phyloP scores from a whole-genome alignment of 2,113 vertebrate species.

The Sphaerodactylus townsendi region DNA sequence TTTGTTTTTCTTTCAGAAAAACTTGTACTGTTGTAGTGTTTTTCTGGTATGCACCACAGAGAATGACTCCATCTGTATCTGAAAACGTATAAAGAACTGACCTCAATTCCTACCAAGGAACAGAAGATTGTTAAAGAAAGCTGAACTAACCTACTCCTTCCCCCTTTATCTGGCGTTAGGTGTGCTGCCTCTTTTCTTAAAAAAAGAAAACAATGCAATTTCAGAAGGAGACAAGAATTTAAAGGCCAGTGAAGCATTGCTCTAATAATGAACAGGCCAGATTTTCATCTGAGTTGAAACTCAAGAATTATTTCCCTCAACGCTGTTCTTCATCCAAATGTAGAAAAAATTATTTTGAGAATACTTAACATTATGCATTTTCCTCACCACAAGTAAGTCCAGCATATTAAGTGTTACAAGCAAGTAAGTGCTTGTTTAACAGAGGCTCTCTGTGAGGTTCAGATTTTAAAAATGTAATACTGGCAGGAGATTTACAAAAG shows the following conservation, averaged over 20 bases:
- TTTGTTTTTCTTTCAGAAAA: slow-evolving; percentile 1
- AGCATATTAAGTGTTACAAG: background rate
- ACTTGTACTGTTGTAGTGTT: too few species aligned
- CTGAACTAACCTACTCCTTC: background rate
- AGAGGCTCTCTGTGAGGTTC: background rate
- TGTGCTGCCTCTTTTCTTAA: background rate
- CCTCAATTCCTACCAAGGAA: background rate
- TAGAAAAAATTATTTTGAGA: background rate
- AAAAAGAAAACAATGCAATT: background rate
- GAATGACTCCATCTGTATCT: background rate
- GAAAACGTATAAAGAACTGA: background rate
- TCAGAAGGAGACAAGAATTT: background rate
- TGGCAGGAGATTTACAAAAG: background rate
- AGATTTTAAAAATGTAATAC: background rate
- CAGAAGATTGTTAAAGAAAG: background rate
- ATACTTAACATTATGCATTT: background rate
- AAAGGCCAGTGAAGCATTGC: background rate
- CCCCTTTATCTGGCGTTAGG: background rate
- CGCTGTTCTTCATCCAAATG: background rate
- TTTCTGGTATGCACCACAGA: background rate
- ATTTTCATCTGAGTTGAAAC: background rate
- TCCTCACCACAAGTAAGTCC: background rate
- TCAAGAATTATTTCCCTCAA: background rate
- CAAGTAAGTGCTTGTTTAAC: background rate
- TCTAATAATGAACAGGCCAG: background rate